Evolutionary conservation across 2,888 invertebrate genomes (phyloP).

Genomic region (Metacarcinus magister): DNA sequence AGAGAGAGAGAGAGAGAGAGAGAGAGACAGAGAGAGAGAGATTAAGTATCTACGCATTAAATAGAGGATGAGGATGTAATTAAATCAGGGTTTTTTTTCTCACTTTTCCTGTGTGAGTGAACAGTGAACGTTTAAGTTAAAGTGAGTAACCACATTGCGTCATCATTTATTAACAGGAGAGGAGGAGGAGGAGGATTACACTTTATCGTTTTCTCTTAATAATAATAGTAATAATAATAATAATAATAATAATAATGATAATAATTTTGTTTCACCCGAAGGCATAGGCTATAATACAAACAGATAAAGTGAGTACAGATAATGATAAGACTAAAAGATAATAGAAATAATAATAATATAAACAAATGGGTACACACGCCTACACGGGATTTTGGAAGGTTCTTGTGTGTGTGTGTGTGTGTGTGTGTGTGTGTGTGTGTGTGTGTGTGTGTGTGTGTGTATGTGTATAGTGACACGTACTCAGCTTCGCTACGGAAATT

Average conservation of each 20-base stretch:
- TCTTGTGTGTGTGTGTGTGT: conserved; percentile 5
- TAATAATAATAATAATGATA: no score
- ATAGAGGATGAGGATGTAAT: neutral
- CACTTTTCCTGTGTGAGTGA: neutral
- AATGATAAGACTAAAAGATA: no score
- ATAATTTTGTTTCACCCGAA: neutral
- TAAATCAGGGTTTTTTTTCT: neutral
- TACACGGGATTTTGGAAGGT: neutral
- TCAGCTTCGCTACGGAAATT: neutral
- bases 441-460: conserved; percentile 9
- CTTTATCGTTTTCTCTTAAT: no score
- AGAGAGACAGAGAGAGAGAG: conserved; percentile 31
- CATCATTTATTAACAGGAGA: no score
- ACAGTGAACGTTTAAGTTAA: neutral
- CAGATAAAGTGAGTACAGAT: no score
- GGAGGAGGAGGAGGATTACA: no score
- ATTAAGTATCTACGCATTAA: neutral
- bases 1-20: conserved; percentile 37
- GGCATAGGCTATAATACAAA: neutral
- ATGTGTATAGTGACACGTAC: neutral
- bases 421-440: conserved; percentile 3
- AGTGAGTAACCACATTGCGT: neutral
- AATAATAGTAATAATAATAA: no score
- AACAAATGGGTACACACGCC: no score
- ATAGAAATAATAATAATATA: no score